Evolutionary conservation across 2,888 invertebrate species (phyloP), one percentile per base, ranked within the genome.

Genomic region (Acheta domesticus): DNA sequence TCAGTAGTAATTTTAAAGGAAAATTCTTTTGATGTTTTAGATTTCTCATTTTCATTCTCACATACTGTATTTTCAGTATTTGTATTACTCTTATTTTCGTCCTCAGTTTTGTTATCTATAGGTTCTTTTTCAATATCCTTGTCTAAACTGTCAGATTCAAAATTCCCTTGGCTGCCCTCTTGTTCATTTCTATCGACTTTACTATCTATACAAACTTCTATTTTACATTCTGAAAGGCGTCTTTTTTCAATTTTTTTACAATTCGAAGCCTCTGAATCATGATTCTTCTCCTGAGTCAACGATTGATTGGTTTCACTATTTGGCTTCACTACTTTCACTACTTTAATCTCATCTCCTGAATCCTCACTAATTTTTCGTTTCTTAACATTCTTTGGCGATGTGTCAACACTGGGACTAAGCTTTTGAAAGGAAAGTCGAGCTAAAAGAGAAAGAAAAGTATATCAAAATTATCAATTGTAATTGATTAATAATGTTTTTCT

Each of bases 391-490:
- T 74, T 48, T 21, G 87, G 62, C 78, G 87, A 84, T 82, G 84
- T 83, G 23, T 76, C 76, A 77, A 84, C 85, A 75, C 85, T 48
- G 48, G 89, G 86, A 77, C 89, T 87, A 79, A 90, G 85, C 82
- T 89, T 84, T 86, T 89, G 91, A 84, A 91, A 91, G 82, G 91
- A 91, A 82, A 91, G 87, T 83, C 90, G 88, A 82, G 91, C 90
- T 83, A 82, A 62, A 81, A 80, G 49, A 23, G 19, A 76, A 77
- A 74, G n/a, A 62, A 23, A 75, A 48, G 2, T 14, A 8, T 48
- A 19, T 48, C n/a, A 76, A 48, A n/a, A 12, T 23, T 48, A 48
- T 11, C 16, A 49, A 75, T 36, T 11, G 4, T 36, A 8, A 36
- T 36, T 36, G 1, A 5, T 36, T 36, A 36, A 36, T 36, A 36